Conservation (phyloP, 2,888 invertebrate species). For the Nomada fucata region DNA sequence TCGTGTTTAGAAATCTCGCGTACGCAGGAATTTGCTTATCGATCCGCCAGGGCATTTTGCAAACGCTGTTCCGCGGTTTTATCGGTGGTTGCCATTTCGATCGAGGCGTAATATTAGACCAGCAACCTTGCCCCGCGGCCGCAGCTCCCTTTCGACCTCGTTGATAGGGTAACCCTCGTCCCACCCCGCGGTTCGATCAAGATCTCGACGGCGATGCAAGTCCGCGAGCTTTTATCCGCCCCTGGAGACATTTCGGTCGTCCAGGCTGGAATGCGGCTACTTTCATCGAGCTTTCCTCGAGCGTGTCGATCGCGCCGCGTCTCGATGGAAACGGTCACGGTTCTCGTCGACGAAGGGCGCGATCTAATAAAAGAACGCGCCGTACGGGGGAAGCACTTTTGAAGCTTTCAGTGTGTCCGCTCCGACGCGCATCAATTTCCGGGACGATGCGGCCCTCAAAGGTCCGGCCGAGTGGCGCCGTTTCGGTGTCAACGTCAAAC, state of each 20-base stretch:
- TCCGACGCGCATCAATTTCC: constrained; percentile 69
- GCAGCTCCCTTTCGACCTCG: neutral
- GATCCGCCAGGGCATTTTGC: neutral
- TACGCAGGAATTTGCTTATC: neutral
- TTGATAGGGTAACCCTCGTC: neutral
- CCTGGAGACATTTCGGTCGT: constrained; percentile 9
- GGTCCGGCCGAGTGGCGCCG: constrained; percentile 54
- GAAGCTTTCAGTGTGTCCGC: constrained; percentile 52
- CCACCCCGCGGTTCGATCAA: neutral
- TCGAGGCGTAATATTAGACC: constrained; percentile 21
- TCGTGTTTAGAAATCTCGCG: neutral
- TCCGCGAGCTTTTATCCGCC: constrained; percentile 5
- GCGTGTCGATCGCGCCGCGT: constrained; percentile 20
- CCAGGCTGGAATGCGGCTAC: constrained; percentile 14
- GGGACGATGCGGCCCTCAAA: constrained; percentile 63
- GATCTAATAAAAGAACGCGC: constrained; percentile 56
- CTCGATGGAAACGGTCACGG: neutral
- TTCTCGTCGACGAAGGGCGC: constrained; percentile 19
- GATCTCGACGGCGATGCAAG: constrained; percentile 11
- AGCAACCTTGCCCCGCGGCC: neutral
- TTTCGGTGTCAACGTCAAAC: constrained; percentile 71
- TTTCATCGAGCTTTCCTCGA: constrained; percentile 27
- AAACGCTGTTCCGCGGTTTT: neutral
- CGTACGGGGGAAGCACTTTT: constrained; percentile 25
- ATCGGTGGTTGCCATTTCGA: constrained; percentile 1